A percentile compares a stretch with the other conserved stretches of the same genome.
phyloP scores from a whole-genome alignment of 2,113 vertebrate genomes.

The Melanerpes formicivorus region DNA sequence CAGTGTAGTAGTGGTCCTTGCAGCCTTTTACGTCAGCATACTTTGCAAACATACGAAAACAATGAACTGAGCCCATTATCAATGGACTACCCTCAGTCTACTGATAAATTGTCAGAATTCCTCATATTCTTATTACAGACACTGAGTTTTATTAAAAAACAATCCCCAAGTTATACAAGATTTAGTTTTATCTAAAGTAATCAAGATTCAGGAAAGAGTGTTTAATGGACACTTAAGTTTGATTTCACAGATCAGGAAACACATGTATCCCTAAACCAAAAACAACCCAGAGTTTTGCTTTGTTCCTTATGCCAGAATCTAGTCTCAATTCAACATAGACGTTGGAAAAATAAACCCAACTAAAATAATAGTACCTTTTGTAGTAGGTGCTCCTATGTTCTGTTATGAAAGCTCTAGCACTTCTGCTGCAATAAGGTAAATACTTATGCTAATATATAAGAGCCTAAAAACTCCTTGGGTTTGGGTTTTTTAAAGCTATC shows the following conservation, averaged over 20 bases:
- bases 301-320: neutral
- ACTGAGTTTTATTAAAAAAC: neutral
- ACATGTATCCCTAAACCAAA: neutral
- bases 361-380: neutral
- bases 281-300: neutral
- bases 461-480: neutral
- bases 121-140: neutral
- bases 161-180: neutral
- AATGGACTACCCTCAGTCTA: neutral
- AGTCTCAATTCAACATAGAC: neutral
- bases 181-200: neutral
- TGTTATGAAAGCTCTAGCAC: neutral
- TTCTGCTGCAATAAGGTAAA: neutral
- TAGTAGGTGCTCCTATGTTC: neutral
- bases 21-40: neutral
- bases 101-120: neutral
- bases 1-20: neutral
- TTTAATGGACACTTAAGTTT: neutral
- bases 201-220: neutral
- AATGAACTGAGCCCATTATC: neutral
- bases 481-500: neutral
- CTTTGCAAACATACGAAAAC: neutral
- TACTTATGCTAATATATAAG: neutral
- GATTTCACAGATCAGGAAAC: slow-evolving; percentile 22
- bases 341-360: neutral